Conservation (phyloP, 2,113 vertebrate genomes). For the Gopherus flavomarginatus region DNA sequence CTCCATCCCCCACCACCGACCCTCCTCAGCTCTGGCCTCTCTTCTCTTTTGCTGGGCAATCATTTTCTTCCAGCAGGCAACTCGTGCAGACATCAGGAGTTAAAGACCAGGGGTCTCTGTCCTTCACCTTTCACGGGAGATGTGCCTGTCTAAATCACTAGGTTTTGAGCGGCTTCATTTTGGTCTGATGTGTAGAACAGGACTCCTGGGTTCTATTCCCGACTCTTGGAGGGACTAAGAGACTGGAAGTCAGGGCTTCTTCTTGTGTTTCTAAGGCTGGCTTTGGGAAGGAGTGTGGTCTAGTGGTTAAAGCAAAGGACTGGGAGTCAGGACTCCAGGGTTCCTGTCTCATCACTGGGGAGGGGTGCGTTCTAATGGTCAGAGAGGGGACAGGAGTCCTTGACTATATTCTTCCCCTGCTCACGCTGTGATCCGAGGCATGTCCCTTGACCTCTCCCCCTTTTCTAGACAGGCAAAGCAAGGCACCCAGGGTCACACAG, state of each 20-base stretch:
- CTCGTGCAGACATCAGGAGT: background rate
- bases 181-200: background rate
- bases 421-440: background rate
- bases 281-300: background rate
- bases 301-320: background rate
- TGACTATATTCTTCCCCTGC: background rate
- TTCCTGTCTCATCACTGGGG: background rate
- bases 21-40: too few relatives aligned
- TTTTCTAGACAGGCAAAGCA: background rate
- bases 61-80: background rate
- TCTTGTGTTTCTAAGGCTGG: background rate
- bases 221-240: background rate
- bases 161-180: background rate
- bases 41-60: background rate
- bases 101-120: background rate
- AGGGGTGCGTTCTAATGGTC: background rate
- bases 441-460: background rate
- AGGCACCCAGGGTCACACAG: background rate
- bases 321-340: background rate
- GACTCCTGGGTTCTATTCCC: background rate
- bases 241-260: background rate
- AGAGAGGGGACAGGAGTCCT: background rate
- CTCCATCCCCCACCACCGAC: too few relatives aligned
- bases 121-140: background rate
- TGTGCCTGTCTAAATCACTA: background rate